These are phyloP conservation scores for Heliconius charithonia DNA, from an alignment of 2,888 invertebrate species.

Conservation along the genomic window DNA sequence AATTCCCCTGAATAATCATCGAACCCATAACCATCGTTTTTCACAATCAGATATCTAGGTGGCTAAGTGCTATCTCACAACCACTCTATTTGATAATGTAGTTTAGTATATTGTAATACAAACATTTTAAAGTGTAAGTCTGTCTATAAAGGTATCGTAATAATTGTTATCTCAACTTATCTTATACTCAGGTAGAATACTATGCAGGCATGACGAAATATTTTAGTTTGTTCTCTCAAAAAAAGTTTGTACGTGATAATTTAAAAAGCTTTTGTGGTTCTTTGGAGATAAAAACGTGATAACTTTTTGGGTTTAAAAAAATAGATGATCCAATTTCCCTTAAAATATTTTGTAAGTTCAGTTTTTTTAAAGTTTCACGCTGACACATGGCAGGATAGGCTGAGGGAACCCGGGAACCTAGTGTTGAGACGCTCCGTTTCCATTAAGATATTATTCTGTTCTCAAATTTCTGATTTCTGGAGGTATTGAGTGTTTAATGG, in stretches of 20 bases:
- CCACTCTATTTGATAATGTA: neutral
- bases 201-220: conserved; percentile 4
- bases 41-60: neutral
- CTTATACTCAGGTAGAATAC: conserved; percentile 14
- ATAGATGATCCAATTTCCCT: neutral
- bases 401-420: neutral
- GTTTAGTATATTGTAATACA: neutral
- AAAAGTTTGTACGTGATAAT: conserved; percentile 47
- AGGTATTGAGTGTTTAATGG: neutral
- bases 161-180: conserved; percentile 26
- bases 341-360: neutral
- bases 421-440: neutral
- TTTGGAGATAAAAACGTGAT: conserved; percentile 26
- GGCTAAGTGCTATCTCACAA: neutral
- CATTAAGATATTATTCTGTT: neutral
- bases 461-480: neutral
- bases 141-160: neutral
- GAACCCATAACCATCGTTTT: neutral
- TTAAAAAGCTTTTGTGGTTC: conserved; percentile 51
- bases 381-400: neutral
- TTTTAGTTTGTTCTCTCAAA: conserved; percentile 25
- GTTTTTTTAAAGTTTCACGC: neutral
- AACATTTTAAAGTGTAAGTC: conserved; percentile 2
- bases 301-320: neutral
- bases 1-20: neutral